phyloP scores from a whole-genome alignment of 2,888 invertebrate species.

The Atherix ibis region DNA sequence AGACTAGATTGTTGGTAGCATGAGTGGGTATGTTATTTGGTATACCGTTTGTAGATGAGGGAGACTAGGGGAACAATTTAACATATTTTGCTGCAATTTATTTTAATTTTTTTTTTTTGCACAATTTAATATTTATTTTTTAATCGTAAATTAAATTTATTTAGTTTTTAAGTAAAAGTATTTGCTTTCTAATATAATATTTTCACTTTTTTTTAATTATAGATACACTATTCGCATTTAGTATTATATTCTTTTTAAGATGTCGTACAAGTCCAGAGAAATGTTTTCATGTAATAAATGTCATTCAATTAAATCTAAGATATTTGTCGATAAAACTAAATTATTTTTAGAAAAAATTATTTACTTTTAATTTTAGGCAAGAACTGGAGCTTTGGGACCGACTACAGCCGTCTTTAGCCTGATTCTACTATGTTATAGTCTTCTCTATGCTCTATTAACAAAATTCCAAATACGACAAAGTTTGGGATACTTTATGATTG shows the following conservation, averaged over 20 bases:
- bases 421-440: background rate
- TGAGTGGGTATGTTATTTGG: too few species aligned
- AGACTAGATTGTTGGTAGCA: too few species aligned
- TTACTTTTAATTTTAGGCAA: constrained; percentile 2
- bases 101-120: too few species aligned
- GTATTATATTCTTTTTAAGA: constrained; percentile 1
- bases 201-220: background rate
- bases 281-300: background rate
- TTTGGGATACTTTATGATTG: constrained; percentile 10
- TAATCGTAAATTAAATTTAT: too few species aligned
- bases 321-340: background rate
- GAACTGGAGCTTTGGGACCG: constrained; percentile 1
- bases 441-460: background rate
- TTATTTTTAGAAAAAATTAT: background rate
- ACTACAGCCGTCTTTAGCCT: constrained; percentile 1
- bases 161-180: too few species aligned
- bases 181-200: background rate
- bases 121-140: too few species aligned
- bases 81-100: too few species aligned
- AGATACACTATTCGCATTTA: constrained; percentile 1
- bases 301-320: background rate
- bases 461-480: constrained; percentile 9
- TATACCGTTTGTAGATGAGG: too few species aligned
- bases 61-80: too few species aligned
- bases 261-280: too few species aligned